Evolutionary conservation across 2,113 vertebrate species (phyloP).

Genomic region (Grallaria varia): DNA sequence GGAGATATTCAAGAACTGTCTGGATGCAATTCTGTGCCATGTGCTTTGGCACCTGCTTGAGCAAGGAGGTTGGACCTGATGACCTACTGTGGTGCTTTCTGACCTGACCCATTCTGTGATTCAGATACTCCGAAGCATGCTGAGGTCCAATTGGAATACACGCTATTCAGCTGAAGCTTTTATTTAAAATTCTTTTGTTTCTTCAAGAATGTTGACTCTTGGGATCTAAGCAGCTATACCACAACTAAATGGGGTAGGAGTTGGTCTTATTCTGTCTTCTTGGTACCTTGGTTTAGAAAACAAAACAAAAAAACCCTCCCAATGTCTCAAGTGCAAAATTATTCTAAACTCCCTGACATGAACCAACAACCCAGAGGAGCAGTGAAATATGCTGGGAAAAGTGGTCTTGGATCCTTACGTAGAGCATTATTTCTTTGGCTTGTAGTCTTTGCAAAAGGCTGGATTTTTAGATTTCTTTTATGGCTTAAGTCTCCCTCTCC

Average conservation of each 20-base stretch:
- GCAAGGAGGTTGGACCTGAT: not conserved
- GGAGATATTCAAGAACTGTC: not conserved
- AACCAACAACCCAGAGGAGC: not conserved
- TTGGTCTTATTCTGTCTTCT: not conserved
- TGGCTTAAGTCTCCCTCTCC: not conserved
- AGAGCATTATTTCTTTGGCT: not conserved
- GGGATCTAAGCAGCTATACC: not conserved
- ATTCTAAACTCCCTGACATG: not conserved
- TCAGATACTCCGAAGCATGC: not conserved
- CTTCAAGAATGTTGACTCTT: not conserved
- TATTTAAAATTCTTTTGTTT: not conserved
- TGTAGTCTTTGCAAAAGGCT: not conserved
- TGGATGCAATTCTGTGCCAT: not conserved
- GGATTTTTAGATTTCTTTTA: not conserved
- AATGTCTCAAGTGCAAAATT: not conserved
- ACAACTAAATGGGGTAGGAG: not conserved
- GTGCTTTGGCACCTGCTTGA: not conserved
- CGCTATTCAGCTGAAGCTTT: not conserved
- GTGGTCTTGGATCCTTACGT: not conserved
- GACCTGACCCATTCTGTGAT: not conserved
- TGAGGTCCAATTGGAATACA: fast-evolving
- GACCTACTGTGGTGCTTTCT: not conserved
- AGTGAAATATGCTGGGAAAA: not conserved
- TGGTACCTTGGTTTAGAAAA: not conserved
- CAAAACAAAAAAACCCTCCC: not conserved